These are phyloP conservation scores for Orthonyx spaldingii DNA, from an alignment of 2,113 vertebrate genomes.

Conservation along the genomic window DNA sequence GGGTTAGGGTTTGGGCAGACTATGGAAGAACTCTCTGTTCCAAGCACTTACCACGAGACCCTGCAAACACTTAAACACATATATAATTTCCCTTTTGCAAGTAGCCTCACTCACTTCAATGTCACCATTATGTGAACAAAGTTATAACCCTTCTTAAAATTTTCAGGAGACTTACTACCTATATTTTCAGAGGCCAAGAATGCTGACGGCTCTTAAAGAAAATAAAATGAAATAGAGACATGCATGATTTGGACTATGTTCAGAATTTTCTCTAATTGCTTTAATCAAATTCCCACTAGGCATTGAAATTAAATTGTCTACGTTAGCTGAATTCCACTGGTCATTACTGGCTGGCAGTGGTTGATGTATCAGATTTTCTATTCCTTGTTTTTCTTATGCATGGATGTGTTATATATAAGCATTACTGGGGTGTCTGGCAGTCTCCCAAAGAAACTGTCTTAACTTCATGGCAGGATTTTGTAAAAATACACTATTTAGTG, in stretches of 20 bases:
- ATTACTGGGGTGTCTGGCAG: conserved; percentile 1
- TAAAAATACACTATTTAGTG: neutral
- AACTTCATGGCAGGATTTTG: neutral
- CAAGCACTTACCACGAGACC: neutral
- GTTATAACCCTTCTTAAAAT: neutral
- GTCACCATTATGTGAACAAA: conserved; percentile 11
- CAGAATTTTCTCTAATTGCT: conserved; percentile 56
- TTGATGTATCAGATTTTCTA: conserved; percentile 35
- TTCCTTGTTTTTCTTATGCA: conserved; percentile 32
- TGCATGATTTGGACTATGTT: conserved; percentile 11
- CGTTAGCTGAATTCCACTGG: conserved; percentile 42
- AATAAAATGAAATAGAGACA: conserved; percentile 26
- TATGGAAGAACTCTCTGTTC: neutral
- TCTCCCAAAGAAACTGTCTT: neutral
- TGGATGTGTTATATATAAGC: neutral
- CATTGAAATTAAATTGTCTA: conserved; percentile 58
- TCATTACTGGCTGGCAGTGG: conserved; percentile 43
- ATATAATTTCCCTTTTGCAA: conserved; percentile 19
- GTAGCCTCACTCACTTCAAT: conserved; percentile 3
- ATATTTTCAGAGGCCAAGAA: conserved; percentile 46
- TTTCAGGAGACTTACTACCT: conserved; percentile 3
- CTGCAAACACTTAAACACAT: neutral
- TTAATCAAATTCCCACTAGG: conserved; percentile 59
- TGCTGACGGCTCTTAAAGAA: neutral
- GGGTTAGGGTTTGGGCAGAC: neutral